These are phyloP conservation scores for Montipora capitata DNA, from an alignment of 92 coral and sea anemone species.

Conservation along the genomic window DNA sequence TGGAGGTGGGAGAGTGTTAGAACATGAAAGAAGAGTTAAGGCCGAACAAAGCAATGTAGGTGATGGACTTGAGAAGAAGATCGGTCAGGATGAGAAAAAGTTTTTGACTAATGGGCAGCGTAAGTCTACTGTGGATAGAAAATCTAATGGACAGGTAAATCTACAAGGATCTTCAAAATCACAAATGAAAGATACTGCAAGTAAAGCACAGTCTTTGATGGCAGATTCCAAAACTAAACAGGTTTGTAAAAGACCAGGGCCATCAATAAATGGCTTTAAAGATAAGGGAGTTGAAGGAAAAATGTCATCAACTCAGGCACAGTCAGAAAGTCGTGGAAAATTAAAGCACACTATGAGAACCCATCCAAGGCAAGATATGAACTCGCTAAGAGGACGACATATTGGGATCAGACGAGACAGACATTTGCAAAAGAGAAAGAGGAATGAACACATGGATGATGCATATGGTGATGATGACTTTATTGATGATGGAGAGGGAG, in stretches of 20 bases:
- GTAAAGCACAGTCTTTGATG: not conserved
- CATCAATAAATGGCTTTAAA: conserved; percentile 1
- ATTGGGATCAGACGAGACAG: not conserved
- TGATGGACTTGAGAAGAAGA: not conserved
- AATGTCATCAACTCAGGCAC: not conserved
- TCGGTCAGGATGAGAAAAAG: not conserved
- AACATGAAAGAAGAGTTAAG: not conserved
- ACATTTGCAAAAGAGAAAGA: conserved; percentile 17
- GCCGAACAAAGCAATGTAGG: not conserved
- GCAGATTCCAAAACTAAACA: not conserved
- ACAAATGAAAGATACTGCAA: not conserved
- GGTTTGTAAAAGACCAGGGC: not conserved
- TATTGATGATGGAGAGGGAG: conserved; percentile 86
- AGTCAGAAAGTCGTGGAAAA: not conserved
- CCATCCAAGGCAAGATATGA: not conserved
- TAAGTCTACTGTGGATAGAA: not conserved
- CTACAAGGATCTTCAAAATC: conserved; percentile 4
- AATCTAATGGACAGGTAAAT: not conserved
- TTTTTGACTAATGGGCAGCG: not conserved
- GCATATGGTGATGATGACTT: conserved; percentile 81
- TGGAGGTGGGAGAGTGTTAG: conserved; percentile 28
- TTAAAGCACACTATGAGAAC: not conserved
- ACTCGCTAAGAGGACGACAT: not conserved
- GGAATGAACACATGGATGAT: conserved; percentile 51
- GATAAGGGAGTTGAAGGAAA: not conserved